Base-by-base conservation (phyloP, 2,113 vertebrate genomes). In the Macquaria ambigua region DNA sequence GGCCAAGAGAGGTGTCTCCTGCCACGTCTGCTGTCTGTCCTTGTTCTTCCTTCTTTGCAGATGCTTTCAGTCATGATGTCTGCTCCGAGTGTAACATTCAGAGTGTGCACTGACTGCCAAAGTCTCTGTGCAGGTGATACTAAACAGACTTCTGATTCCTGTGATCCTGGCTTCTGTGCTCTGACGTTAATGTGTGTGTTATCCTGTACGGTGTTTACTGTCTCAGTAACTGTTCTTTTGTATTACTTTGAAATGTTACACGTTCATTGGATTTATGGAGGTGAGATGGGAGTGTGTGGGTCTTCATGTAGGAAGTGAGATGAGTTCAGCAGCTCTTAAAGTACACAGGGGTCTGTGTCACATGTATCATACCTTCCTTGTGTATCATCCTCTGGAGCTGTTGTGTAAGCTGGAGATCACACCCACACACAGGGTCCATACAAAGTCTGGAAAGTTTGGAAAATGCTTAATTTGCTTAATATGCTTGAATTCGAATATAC, bases 21-120 rank as follows among this genome's bases (percentile, higher is more conserved):
- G 82, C 72, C 80, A 74, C 80, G 62, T 86, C 78, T 31, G 50
- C 78, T 74, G 70, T 66, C 52, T 77, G 74, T 83, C 81, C 86
- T 88, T 31, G 48, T 73, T 64, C 86, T 28, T 72, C 75, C 75
- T 72, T 82, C 28, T 25, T 70, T 85, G 48, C 20, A 37, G 62
- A 83, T 37, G 53, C 34, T 34, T 62, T 74, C 37, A 46, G 50
- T 64, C 4, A 16, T 3, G 25, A 58, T 48, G 31, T 77, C 62
- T 53, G 39, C 56, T 82, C 12, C 61, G 39, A 68, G 50, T 71
- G 7, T 37, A 71, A 59, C 66, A 34, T 55, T 68, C 68, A 68
- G 66, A 59, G 43, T 48, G 58, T 3, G 0, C 55, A 8, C 25
- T 0, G 5, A 41, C 67, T 74, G 75, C 77, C 89, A 87, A 80